These are phyloP conservation scores for Nesogale talazaci DNA, from an alignment of 2,113 vertebrate genomes.

Conservation along the genomic window DNA sequence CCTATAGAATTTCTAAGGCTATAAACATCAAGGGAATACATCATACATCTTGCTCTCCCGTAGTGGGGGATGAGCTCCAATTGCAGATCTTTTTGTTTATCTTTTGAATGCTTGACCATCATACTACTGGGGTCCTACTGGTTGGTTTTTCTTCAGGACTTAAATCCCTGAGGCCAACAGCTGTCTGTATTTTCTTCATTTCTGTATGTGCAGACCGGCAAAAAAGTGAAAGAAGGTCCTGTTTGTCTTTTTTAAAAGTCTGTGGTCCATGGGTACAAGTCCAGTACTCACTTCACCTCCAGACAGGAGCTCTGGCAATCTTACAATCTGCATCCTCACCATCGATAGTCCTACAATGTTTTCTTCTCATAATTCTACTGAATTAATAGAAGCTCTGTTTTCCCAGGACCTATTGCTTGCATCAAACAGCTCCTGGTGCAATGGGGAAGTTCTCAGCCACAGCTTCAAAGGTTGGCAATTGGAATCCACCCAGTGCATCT, in stretches of 20 bases:
- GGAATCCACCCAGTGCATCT: background rate
- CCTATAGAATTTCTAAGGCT: background rate
- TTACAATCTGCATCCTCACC: background rate
- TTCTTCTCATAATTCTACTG: background rate
- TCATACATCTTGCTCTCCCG: background rate
- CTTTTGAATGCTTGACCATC: background rate
- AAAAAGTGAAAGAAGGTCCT: background rate
- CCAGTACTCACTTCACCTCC: background rate
- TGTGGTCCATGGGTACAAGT: background rate
- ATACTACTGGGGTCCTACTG: background rate
- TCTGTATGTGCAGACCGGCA: background rate
- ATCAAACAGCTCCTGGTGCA: background rate
- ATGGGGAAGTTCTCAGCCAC: background rate
- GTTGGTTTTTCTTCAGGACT: background rate
- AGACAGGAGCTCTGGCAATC: background rate
- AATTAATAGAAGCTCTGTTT: background rate
- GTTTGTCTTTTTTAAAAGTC: background rate
- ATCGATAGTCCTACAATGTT: conserved; percentile 10
- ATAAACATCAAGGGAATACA: too few species aligned
- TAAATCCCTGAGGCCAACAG: background rate
- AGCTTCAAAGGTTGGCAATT: background rate
- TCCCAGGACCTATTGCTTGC: too few species aligned
- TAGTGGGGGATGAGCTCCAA: background rate
- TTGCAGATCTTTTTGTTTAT: background rate
- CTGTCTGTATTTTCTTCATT: background rate